A percentile compares a stretch with the other conserved stretches of the same genome.
Evolutionary conservation across 2,797 vertebrate genomes (phyloP).

Genomic region (Lithobates pipiens): DNA sequence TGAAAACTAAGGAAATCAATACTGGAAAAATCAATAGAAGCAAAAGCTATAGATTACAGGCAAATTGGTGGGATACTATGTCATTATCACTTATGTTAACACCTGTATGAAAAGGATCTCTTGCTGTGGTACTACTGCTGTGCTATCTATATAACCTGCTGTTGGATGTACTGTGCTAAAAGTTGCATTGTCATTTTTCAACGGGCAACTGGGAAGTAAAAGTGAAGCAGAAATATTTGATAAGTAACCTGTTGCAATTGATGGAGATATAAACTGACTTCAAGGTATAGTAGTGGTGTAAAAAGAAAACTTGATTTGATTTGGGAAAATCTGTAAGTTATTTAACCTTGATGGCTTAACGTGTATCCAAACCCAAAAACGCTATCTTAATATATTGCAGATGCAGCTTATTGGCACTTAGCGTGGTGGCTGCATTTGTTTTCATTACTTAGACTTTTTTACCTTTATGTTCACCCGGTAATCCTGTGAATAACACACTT

Average conservation of each 20-base stretch:
- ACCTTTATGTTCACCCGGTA: too few species aligned
- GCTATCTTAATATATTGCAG: too few species aligned
- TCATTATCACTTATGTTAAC: conserved; percentile 47
- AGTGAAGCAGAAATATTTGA: neutral
- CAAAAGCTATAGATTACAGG: conserved; percentile 44
- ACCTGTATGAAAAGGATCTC: conserved; percentile 4
- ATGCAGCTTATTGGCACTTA: too few species aligned
- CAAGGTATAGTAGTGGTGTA: too few species aligned
- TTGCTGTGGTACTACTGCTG: neutral
- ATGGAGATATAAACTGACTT: neutral
- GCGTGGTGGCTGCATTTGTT: too few species aligned
- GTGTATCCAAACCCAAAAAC: too few species aligned
- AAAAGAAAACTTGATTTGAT: too few species aligned
- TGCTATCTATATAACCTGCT: neutral
- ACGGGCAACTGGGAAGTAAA: neutral
- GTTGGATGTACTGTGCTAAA: neutral
- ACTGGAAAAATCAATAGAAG: conserved; percentile 23
- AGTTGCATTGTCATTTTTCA: neutral
- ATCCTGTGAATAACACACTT: too few species aligned
- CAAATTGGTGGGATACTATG: conserved; percentile 33
- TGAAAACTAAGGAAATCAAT: conserved; percentile 18
- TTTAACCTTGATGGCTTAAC: too few species aligned
- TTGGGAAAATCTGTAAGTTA: too few species aligned
- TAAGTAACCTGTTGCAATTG: neutral
- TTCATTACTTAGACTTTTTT: too few species aligned